Evolutionary conservation across 2,113 vertebrate species (phyloP).

Genomic region (human (Homo sapiens)): DNA sequence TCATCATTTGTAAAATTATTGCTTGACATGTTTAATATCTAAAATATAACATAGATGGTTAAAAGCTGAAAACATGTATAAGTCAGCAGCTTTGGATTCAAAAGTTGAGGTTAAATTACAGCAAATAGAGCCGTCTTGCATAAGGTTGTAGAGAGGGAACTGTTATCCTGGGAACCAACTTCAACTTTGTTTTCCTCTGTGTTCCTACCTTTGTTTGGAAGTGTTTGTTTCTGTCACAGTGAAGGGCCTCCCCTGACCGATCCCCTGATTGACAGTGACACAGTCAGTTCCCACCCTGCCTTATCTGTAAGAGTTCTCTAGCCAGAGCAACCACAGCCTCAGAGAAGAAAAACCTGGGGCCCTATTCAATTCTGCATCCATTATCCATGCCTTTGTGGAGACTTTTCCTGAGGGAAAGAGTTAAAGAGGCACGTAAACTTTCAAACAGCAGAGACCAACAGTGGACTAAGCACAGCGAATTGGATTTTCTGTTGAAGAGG

Average conservation of each 20-base stretch:
- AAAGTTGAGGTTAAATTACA: background rate
- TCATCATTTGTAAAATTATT: background rate
- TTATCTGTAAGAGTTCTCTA: background rate
- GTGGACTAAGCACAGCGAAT: slow-evolving; percentile 49
- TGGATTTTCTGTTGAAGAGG: slow-evolving; percentile 42
- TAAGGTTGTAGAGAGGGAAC: fast-evolving
- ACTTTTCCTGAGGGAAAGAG: background rate
- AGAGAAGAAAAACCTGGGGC: background rate
- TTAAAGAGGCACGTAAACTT: background rate
- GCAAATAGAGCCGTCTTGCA: background rate
- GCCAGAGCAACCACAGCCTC: background rate
- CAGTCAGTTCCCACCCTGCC: background rate
- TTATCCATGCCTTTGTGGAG: background rate
- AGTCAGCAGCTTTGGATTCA: background rate
- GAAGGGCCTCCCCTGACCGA: background rate
- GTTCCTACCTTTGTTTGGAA: background rate
- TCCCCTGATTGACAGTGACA: background rate
- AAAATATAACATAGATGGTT: background rate
- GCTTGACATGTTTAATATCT: background rate
- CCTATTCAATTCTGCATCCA: background rate
- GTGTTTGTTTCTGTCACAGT: background rate
- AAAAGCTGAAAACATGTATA: background rate
- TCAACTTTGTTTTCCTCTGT: background rate
- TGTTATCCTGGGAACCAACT: background rate
- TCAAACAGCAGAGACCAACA: background rate